Percentiles rank a stretch among this genome's conserved stretches.
Evolutionary conservation across 2,113 vertebrate genomes (phyloP).

Genomic region (Mystacornis crossleyi): DNA sequence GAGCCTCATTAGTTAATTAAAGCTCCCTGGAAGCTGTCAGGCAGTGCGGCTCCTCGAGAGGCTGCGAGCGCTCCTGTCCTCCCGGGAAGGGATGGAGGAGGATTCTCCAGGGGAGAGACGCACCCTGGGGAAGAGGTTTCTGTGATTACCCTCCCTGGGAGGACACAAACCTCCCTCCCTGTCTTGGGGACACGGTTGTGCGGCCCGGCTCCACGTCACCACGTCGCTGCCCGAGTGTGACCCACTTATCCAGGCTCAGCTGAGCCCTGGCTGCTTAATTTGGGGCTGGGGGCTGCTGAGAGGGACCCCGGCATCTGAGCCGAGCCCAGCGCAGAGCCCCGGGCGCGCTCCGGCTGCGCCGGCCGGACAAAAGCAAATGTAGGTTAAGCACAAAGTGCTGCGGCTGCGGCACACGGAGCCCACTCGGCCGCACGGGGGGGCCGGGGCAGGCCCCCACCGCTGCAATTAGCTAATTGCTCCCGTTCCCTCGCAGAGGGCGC

Average conservation of each 20-base stretch:
- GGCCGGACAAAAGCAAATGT: conserved; percentile 17
- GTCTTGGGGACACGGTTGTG: accelerated
- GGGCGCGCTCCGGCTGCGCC: background rate
- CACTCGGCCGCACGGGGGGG: accelerated
- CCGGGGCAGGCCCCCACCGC: background rate
- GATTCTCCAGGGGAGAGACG: background rate
- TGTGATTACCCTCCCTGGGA: accelerated
- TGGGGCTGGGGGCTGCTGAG: background rate
- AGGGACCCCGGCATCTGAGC: accelerated
- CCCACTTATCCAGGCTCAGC: background rate
- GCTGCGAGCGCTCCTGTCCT: background rate
- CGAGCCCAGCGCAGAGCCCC: background rate
- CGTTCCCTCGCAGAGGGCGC: accelerated
- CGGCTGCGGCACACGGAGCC: background rate
- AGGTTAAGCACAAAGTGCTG: conserved; percentile 17
- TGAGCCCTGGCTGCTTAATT: background rate
- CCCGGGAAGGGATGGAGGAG: background rate
- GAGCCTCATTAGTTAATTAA: background rate
- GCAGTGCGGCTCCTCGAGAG: background rate
- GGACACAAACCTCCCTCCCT: background rate
- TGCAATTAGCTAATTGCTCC: conserved; percentile 49
- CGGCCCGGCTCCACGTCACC: accelerated
- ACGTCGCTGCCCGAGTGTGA: accelerated
- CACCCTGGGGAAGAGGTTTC: background rate
- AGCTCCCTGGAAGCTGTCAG: background rate